phyloP scores from a whole-genome alignment of 2,113 vertebrate genomes.

The Perognathus longimembris region DNA sequence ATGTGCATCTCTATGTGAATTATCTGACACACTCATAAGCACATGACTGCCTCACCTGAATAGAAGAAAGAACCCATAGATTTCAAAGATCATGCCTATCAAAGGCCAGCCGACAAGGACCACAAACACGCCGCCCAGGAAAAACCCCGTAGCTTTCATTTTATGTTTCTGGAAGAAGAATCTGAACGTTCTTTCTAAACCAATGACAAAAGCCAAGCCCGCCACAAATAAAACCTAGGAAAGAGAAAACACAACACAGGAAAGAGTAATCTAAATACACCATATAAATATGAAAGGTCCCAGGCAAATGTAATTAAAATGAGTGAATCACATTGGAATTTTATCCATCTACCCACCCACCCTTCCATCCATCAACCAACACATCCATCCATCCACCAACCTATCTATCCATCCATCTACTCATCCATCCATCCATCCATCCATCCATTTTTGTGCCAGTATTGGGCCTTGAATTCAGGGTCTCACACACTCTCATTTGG shows the following conservation, averaged over 20 bases:
- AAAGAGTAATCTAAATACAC: not conserved
- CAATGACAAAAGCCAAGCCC: constrained; percentile 97
- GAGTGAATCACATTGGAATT: not conserved
- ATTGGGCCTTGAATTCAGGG: too few species aligned
- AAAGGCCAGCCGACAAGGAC: constrained; percentile 98
- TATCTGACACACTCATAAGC: not conserved
- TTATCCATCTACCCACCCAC: too few species aligned
- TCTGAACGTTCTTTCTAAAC: constrained; percentile 97
- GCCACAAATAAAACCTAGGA: constrained; percentile 97
- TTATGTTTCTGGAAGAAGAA: constrained; percentile 99
- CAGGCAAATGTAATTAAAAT: not conserved
- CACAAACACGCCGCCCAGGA: constrained; percentile 96
- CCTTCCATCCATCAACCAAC: too few species aligned
- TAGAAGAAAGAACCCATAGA: constrained; percentile 98
- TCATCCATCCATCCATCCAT: too few species aligned
- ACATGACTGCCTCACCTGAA: constrained; percentile 91
- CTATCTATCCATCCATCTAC: too few species aligned
- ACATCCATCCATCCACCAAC: too few species aligned
- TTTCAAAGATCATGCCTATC: constrained; percentile 96
- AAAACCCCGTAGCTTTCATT: constrained; percentile 97
- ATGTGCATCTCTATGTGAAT: not conserved
- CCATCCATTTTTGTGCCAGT: too few species aligned
- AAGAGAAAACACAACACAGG: constrained; percentile 66
- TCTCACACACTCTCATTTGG: too few species aligned
- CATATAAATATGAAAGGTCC: not conserved